Evolutionary conservation across 2,797 vertebrate species (phyloP).

Genomic region (Tarsius wallacei): DNA sequence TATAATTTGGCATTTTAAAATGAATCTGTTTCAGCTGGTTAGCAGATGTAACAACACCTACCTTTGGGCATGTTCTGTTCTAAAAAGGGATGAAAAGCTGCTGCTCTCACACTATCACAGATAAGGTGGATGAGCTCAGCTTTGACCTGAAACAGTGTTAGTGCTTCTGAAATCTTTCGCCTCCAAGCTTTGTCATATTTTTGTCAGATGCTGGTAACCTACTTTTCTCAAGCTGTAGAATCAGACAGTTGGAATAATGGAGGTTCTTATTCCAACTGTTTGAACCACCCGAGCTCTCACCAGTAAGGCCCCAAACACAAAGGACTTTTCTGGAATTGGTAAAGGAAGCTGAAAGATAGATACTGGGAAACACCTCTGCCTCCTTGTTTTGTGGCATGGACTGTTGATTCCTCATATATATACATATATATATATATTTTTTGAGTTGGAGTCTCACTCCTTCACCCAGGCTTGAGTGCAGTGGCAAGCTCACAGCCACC

Average conservation of each 20-base stretch:
- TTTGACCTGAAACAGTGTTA: conserved; percentile 72
- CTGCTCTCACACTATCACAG: conserved; percentile 59
- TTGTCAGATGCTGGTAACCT: conserved; percentile 70
- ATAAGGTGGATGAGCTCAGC: conserved; percentile 74
- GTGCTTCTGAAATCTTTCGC: conserved; percentile 68
- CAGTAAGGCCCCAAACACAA: not conserved
- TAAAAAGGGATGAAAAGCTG: conserved; percentile 79
- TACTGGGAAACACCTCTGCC: not conserved
- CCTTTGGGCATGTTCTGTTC: conserved; percentile 82
- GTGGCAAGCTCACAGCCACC: too few relatives aligned
- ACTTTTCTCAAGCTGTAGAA: conserved; percentile 69
- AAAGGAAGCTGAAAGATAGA: conserved; percentile 54
- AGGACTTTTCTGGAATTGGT: conserved; percentile 22
- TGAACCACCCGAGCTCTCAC: conserved; percentile 4
- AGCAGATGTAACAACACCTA: conserved; percentile 80
- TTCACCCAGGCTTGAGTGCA: too few relatives aligned
- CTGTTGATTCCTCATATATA: conserved; percentile 28
- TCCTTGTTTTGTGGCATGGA: conserved; percentile 49
- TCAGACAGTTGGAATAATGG: conserved; percentile 45
- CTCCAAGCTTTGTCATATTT: conserved; percentile 69
- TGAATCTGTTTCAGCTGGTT: conserved; percentile 70
- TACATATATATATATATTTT: too few relatives aligned
- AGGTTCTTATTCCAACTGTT: conserved; percentile 50
- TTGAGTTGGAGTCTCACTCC: too few relatives aligned
- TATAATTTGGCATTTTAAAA: conserved; percentile 73